phyloP scores from a whole-genome alignment of 2,888 invertebrate genomes.

The Cheilosia variabilis region DNA sequence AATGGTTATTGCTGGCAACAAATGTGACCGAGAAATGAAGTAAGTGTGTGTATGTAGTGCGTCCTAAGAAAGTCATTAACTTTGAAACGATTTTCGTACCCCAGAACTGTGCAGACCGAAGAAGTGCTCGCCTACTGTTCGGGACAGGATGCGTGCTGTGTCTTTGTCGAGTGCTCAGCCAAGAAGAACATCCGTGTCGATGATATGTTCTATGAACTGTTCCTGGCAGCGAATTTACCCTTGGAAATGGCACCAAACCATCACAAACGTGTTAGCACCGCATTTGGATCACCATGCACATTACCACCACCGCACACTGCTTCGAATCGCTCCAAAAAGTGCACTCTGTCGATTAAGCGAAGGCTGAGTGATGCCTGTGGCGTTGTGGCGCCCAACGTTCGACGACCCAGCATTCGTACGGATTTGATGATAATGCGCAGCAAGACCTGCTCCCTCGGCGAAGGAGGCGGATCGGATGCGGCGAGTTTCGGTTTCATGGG shows the following conservation, averaged over 20 bases:
- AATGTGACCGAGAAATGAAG: conserved; percentile 92
- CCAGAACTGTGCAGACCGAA: conserved; percentile 90
- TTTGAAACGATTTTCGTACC: background rate
- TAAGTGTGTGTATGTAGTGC: conserved; percentile 79
- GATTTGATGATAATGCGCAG: conserved; percentile 95
- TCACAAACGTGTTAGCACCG: conserved; percentile 91
- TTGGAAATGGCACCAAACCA: conserved; percentile 95
- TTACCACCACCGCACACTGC: conserved; percentile 88
- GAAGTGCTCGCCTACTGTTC: conserved; percentile 91
- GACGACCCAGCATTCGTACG: conserved; percentile 93
- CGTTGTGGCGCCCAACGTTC: conserved; percentile 93
- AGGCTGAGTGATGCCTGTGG: conserved; percentile 94
- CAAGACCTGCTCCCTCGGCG: conserved; percentile 90
- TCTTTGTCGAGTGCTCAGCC: conserved; percentile 93
- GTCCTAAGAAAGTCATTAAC: conserved; percentile 7
- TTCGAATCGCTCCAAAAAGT: conserved; percentile 88
- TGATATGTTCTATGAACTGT: conserved; percentile 93
- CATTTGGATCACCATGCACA: conserved; percentile 91
- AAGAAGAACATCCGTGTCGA: conserved; percentile 92
- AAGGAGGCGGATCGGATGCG: conserved; percentile 86
- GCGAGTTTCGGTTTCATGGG: conserved; percentile 85
- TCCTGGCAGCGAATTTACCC: conserved; percentile 92
- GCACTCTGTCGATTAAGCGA: conserved; percentile 91
- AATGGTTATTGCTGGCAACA: conserved; percentile 95
- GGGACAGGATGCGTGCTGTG: conserved; percentile 90